A percentile compares a stretch with the other conserved stretches of the same genome.
Evolutionary conservation across 2,797 vertebrate genomes (phyloP).

Genomic region (Phylloscopus collybita): DNA sequence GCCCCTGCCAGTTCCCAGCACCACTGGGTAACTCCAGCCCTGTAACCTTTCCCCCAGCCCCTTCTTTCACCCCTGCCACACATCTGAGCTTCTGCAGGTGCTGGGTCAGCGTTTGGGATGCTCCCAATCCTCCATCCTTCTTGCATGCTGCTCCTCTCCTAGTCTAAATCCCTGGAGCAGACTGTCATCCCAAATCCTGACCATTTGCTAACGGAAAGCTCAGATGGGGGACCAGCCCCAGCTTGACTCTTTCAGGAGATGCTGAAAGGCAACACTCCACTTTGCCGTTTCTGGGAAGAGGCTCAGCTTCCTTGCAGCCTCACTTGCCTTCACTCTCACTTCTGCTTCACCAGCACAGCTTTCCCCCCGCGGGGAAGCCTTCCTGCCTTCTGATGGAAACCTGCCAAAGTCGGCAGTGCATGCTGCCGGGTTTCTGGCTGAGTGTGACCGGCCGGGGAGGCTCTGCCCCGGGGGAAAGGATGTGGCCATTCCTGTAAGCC

Average conservation of each 20-base stretch:
- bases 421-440: not conserved
- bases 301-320: not conserved
- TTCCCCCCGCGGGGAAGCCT: not conserved
- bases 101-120: not conserved
- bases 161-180: not conserved
- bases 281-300: not conserved
- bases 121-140: not conserved
- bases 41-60: not conserved
- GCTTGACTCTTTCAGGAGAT: not conserved
- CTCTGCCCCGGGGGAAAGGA: not conserved
- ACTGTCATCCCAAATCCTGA: not conserved
- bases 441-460: accelerated
- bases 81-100: not conserved
- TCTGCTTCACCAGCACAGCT: not conserved
- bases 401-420: not conserved
- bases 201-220: not conserved
- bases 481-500: constrained; percentile 29
- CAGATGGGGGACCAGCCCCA: accelerated
- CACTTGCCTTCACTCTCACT: not conserved
- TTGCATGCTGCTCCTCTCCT: not conserved
- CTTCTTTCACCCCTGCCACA: not conserved
- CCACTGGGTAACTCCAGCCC: not conserved
- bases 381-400: not conserved
- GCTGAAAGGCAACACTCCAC: not conserved
- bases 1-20: too few species aligned